A percentile compares a stretch with the other conserved stretches of the same genome.
Conservation (phyloP, 2,797 vertebrate species). For the Oreochromis mossambicus region DNA sequence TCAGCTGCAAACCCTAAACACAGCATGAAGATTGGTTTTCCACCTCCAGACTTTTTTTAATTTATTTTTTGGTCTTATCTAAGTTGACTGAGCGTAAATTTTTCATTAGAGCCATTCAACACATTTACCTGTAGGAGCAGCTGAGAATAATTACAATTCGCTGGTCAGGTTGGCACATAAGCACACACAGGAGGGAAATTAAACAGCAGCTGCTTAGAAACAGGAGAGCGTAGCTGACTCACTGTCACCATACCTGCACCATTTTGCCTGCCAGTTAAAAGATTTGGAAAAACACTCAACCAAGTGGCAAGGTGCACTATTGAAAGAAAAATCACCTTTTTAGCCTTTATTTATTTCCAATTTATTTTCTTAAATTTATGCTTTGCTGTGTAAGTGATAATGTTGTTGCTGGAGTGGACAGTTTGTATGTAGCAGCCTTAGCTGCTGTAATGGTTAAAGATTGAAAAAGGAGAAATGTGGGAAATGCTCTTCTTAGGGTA, state of each 20-base stretch:
- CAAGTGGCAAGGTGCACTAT: not conserved
- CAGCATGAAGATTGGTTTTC: not conserved
- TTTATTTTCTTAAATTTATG: not conserved
- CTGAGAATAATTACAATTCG: conserved; percentile 46
- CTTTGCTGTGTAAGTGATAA: conserved; percentile 1
- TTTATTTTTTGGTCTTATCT: not conserved
- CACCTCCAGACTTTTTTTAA: not conserved
- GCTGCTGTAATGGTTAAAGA: not conserved
- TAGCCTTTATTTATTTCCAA: not conserved
- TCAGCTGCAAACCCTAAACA: conserved; percentile 12
- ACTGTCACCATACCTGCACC: conserved; percentile 9
- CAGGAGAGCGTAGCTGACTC: conserved; percentile 27
- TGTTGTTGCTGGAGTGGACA: conserved; percentile 44
- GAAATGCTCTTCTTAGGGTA: not conserved
- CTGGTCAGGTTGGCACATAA: conserved; percentile 9
- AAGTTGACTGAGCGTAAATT: not conserved
- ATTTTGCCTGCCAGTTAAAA: conserved; percentile 3
- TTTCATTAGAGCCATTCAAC: conserved; percentile 14
- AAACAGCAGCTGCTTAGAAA: conserved; percentile 51
- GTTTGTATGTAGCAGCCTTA: conserved; percentile 48
- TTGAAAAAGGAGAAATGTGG: not conserved
- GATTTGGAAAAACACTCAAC: not conserved
- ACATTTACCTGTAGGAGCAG: conserved; percentile 30
- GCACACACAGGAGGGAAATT: conserved; percentile 24
- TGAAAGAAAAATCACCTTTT: not conserved